phyloP scores from a whole-genome alignment of 2,888 invertebrate genomes.

The Agrotis ipsilon region DNA sequence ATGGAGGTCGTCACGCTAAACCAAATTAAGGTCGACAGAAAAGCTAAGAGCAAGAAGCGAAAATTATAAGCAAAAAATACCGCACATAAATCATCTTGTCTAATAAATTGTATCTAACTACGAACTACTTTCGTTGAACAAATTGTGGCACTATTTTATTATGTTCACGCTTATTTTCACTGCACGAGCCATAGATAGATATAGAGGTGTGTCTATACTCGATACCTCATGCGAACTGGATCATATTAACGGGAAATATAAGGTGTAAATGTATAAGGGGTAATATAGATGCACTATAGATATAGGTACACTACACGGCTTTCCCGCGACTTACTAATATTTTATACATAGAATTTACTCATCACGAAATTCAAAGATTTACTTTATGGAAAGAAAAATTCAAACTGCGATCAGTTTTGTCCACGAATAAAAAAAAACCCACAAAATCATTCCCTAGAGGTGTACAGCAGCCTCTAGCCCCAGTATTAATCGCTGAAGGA shows the following conservation, averaged over 20 bases:
- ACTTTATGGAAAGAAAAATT: too few species aligned
- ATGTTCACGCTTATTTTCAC: constrained; percentile 3
- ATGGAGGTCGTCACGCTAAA: constrained; percentile 45
- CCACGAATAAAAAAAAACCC: too few species aligned
- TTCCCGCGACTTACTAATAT: too few species aligned
- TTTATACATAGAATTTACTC: too few species aligned
- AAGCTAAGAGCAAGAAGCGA: constrained; percentile 41
- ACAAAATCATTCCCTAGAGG: too few species aligned
- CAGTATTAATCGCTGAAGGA: constrained; percentile 24
- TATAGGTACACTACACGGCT: too few species aligned
- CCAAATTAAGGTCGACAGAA: constrained; percentile 47
- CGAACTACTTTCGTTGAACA: constrained; percentile 26
- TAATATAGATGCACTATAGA: too few species aligned
- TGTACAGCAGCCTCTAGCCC: background rate
- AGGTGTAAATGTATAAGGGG: too few species aligned
- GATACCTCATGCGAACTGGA: background rate
- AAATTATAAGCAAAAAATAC: constrained; percentile 46
- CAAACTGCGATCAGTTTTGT: too few species aligned
- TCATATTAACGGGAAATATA: too few species aligned
- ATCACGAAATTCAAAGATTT: too few species aligned
- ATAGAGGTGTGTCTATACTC: background rate
- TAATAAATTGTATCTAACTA: constrained; percentile 41
- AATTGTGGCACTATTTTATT: constrained; percentile 33
- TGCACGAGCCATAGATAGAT: background rate
- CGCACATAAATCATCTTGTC: constrained; percentile 38